Evolutionary conservation across 2,113 vertebrate genomes (phyloP).

Genomic region (Origma solitaria): DNA sequence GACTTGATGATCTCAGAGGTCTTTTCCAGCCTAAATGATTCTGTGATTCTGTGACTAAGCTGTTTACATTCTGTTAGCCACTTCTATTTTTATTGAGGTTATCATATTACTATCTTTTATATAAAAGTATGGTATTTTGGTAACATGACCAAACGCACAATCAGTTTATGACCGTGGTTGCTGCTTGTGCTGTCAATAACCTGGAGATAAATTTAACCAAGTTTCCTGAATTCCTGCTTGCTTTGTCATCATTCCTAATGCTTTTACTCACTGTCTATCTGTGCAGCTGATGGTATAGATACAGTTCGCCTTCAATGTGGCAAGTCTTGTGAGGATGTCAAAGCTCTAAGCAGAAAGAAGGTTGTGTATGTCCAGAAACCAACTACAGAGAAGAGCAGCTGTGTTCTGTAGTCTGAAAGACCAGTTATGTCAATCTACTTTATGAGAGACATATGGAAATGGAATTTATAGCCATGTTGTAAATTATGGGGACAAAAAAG

Average conservation of each 20-base stretch:
- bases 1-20: background rate
- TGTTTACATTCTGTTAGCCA: background rate
- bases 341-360: background rate
- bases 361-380: background rate
- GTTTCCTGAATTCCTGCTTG: background rate
- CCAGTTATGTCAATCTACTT: background rate
- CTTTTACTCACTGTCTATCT: background rate
- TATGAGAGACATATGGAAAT: background rate
- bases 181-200: background rate
- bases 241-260: background rate
- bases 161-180: background rate
- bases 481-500: background rate
- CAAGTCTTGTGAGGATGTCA: background rate
- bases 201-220: background rate
- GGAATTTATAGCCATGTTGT: background rate
- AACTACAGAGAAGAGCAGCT: background rate
- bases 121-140: background rate
- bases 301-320: background rate
- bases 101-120: background rate
- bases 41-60: background rate
- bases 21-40: background rate
- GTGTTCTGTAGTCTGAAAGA: background rate
- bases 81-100: background rate
- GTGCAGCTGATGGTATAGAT: background rate
- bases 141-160: background rate